These are phyloP conservation scores for Dynastes tityus DNA, from an alignment of 2,888 invertebrate species.

Conservation along the genomic window DNA sequence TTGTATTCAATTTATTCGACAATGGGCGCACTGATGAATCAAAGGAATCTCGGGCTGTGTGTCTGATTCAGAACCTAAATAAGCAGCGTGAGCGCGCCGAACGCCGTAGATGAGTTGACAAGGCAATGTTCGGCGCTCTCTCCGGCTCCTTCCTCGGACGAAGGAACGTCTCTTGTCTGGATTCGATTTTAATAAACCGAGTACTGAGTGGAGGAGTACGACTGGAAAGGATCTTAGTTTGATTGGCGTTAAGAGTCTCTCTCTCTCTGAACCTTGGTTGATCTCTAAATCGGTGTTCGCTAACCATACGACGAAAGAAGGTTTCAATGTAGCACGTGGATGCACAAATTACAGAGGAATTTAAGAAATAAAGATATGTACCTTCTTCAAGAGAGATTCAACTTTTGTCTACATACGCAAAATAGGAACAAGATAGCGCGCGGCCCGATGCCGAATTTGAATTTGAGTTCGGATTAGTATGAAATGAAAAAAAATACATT, in stretches of 20 bases:
- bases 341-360: no score
- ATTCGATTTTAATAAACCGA: no score
- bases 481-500: no score
- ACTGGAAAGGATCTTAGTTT: background rate
- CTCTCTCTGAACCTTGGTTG: background rate
- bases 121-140: background rate
- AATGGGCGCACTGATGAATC: conserved; percentile 67
- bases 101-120: background rate
- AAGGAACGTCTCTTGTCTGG: no score
- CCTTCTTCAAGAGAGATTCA: no score
- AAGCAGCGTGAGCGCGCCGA: background rate
- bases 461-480: no score
- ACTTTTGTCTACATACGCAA: no score
- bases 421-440: no score
- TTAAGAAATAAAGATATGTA: no score
- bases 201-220: background rate
- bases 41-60: conserved; percentile 61
- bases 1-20: conserved; percentile 67
- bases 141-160: no score
- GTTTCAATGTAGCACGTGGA: no score
- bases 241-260: background rate
- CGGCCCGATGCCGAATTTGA: no score
- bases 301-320: background rate
- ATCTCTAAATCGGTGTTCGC: background rate
- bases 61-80: conserved; percentile 6